Conservation (phyloP, 1,140 invertebrate species). For the Pseudomyrmex gracilis region DNA sequence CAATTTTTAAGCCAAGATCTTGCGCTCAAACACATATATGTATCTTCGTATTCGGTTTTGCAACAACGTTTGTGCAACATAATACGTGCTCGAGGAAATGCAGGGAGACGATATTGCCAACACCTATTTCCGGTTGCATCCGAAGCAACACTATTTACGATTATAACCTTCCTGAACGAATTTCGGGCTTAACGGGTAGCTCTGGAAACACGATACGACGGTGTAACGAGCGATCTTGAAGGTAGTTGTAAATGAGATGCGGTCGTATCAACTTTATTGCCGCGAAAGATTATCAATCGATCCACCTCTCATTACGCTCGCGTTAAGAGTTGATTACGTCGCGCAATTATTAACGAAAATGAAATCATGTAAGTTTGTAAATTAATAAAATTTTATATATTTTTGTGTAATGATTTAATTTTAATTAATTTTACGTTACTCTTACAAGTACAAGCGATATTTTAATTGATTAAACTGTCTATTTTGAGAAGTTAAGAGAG, state of each 20-base stretch:
- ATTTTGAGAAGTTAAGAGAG: neutral
- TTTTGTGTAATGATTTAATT: too few species aligned
- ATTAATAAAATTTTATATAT: neutral
- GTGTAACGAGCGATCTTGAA: conserved; percentile 54
- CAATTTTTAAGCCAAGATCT: conserved; percentile 18
- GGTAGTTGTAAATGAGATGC: conserved; percentile 61
- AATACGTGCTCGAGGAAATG: conserved; percentile 61
- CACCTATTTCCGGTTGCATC: conserved; percentile 27
- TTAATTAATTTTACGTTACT: neutral
- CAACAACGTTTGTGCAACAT: conserved; percentile 15
- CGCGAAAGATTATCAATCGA: conserved; percentile 14
- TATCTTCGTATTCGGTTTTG: neutral
- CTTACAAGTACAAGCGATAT: conserved; percentile 6
- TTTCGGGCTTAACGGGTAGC: conserved; percentile 69
- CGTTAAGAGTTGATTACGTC: neutral
- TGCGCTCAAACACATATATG: neutral
- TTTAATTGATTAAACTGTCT: neutral
- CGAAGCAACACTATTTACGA: conserved; percentile 68
- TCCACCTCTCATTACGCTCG: conserved; percentile 7
- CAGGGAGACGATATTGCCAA: conserved; percentile 39
- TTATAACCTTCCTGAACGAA: conserved; percentile 68
- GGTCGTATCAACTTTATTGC: conserved; percentile 36
- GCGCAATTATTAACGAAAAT: neutral
- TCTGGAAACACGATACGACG: conserved; percentile 7
- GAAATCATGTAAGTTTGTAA: neutral